phyloP scores from a whole-genome alignment of 2,113 vertebrate species.

The Hydropotes inermis region DNA sequence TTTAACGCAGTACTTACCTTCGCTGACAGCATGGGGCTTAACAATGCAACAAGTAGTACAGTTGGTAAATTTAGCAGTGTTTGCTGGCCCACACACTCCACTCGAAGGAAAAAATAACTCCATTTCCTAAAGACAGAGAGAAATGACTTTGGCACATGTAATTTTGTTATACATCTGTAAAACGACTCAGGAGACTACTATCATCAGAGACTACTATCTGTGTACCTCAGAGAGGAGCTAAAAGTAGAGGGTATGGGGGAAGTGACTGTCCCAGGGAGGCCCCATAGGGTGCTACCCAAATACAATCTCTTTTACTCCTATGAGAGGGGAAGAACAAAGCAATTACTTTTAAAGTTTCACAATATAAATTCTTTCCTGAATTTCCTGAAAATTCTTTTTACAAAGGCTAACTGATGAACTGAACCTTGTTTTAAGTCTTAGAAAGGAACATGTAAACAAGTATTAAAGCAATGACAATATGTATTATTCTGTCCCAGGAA shows the following conservation, averaged over 20 bases:
- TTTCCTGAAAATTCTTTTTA: constrained; percentile 31
- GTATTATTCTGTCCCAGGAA: not conserved
- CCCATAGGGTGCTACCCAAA: not conserved
- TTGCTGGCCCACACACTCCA: constrained; percentile 87
- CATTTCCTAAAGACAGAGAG: constrained; percentile 86
- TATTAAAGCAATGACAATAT: not conserved
- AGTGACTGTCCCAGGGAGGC: not conserved
- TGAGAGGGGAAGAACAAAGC: not conserved
- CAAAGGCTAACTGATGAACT: not conserved
- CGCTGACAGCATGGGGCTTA: constrained; percentile 92
- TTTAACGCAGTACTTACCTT: constrained; percentile 81
- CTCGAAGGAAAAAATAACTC: constrained; percentile 96
- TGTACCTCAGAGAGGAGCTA: not conserved
- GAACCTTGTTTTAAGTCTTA: not conserved
- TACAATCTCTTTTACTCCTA: not conserved
- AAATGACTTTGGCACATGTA: not conserved
- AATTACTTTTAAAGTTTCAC: not conserved
- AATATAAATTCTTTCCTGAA: not conserved
- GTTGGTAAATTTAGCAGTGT: constrained; percentile 87
- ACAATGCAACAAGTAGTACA: constrained; percentile 94
- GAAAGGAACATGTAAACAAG: not conserved
- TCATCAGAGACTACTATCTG: not conserved
- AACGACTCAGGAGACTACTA: not conserved
- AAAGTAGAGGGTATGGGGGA: not conserved
- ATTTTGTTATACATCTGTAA: not conserved